Evolutionary conservation across 92 coral and sea anemone species (phyloP).

Genomic region (Pocillopora grandis): DNA sequence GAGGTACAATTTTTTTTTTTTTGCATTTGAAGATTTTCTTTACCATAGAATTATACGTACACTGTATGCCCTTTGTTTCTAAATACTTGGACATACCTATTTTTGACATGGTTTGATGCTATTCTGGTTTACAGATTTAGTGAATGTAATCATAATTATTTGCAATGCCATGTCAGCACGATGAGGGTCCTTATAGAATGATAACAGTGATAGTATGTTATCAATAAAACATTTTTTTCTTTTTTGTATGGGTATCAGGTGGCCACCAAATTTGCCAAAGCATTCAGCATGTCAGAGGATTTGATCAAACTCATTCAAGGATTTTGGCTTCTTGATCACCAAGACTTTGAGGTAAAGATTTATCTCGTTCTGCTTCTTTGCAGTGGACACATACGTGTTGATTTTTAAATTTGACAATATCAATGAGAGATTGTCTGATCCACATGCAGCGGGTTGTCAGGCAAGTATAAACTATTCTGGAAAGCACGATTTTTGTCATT

Average conservation of each 20-base stretch:
- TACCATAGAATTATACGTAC: too few relatives aligned
- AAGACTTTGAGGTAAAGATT: conserved; percentile 80
- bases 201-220: neutral
- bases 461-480: too few relatives aligned
- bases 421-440: too few relatives aligned
- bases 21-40: neutral
- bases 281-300: conserved; percentile 76
- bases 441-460: too few relatives aligned
- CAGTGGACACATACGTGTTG: neutral
- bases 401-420: neutral
- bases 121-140: too few relatives aligned
- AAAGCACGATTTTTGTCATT: too few relatives aligned
- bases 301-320: conserved; percentile 77
- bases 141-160: too few relatives aligned
- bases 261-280: conserved; percentile 76
- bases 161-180: too few relatives aligned
- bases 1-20: conserved; percentile 45
- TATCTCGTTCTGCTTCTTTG: neutral
- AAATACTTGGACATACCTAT: too few relatives aligned
- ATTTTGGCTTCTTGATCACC: conserved; percentile 93
- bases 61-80: neutral
- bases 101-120: too few relatives aligned
- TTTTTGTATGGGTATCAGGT: conserved; percentile 40
- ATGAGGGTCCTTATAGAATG: too few relatives aligned
- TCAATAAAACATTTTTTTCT: neutral